Evolutionary conservation across 2,888 invertebrate genomes (phyloP), one percentile per base, ranked within the genome.

Genomic region (Cyclophora punctaria): DNA sequence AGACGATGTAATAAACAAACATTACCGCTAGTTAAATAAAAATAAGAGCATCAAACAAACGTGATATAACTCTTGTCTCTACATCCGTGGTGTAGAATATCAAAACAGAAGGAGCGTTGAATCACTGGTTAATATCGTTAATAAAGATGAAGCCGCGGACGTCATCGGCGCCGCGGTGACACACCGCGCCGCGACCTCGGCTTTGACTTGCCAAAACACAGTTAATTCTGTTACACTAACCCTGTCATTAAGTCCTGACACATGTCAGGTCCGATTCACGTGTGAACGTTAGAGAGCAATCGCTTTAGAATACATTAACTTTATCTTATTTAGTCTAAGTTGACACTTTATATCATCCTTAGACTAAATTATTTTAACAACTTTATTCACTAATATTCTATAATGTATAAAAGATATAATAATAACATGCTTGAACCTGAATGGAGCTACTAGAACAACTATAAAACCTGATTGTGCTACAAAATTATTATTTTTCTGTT

Each of bases 151-250:
- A 60, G 59, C 66, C 43, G 49, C 44, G 46, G 55, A 57, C 61
- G 61, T 58, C 58, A 55, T 42, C 45, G 48, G 46, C 5, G 37
- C 43, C 43, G 35, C 48, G 54, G 58, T 71, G 71, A 71, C 70
- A 70, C 72, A 72, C 51, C 50, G 47, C 64, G 67, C 51, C 50
- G 47, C 64, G 67, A 63, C 70, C 71, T 72, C 67, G 72, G 56
- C 57, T 61, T 61, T 62, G 65, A 73, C 70, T 71, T 68, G 72
- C 69, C 73, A 72, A 73, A 67, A 67, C 57, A 55, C 64, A 57
- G 70, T 68, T 70, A 64, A 71, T 67, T 70, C 59, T 54, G 64
- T 53, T 61, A 56, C 60, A 55, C 58, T 58, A 57, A 63, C 58
- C 51, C 46, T 55, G 56, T 50, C 48, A 48, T 56, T 44, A 44